These are phyloP conservation scores for Bicyclus anynana DNA, from an alignment of 1,140 invertebrate species.

Conservation along the genomic window DNA sequence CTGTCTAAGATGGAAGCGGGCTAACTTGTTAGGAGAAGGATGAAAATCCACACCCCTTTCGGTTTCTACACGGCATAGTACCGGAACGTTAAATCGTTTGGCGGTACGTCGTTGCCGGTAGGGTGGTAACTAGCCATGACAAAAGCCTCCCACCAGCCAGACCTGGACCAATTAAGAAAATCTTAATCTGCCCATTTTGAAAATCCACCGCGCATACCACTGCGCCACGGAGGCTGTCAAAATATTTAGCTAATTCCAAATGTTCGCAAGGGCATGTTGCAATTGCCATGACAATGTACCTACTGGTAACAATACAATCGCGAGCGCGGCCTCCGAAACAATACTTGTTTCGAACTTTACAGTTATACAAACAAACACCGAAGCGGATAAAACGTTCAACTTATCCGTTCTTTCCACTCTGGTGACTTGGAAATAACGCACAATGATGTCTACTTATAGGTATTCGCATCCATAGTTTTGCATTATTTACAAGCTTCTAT, in stretches of 20 bases:
- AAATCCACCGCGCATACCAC: too few species aligned
- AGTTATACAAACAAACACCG: slow-evolving; percentile 27
- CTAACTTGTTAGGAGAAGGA: too few species aligned
- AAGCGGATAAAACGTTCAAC: slow-evolving; percentile 22
- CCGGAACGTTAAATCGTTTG: too few species aligned
- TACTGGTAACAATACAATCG: slow-evolving; percentile 52
- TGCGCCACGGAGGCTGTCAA: too few species aligned
- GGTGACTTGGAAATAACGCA: not conserved
- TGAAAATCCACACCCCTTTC: too few species aligned
- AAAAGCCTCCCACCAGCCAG: too few species aligned
- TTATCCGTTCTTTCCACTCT: slow-evolving; percentile 21
- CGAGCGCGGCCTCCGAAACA: slow-evolving; percentile 46
- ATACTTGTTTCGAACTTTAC: slow-evolving; percentile 38
- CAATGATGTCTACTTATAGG: not conserved
- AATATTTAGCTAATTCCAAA: slow-evolving; percentile 51
- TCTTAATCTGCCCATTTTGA: too few species aligned
- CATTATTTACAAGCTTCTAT: not conserved
- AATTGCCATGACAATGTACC: slow-evolving; percentile 36
- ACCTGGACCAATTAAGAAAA: too few species aligned
- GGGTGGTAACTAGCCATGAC: too few species aligned
- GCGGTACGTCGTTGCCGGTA: too few species aligned
- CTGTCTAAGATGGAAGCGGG: too few species aligned
- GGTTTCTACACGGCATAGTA: too few species aligned
- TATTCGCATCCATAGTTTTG: not conserved
- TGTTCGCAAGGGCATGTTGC: slow-evolving; percentile 43